Base-by-base conservation (phyloP, 2,113 vertebrate genomes). In the Otus sunia region DNA sequence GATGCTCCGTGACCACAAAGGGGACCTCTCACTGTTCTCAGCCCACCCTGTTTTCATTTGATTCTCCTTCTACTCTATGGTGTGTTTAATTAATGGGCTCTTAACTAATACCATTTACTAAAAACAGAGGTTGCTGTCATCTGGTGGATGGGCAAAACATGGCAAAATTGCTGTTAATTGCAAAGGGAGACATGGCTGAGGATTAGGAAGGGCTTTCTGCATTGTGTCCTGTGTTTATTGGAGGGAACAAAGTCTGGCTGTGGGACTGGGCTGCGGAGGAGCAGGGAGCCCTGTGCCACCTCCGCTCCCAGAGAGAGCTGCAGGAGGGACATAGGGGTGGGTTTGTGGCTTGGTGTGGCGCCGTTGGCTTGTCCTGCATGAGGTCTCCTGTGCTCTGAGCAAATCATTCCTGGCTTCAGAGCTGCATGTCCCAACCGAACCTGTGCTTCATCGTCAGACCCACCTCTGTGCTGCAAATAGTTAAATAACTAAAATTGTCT, bases 331-430 rank as follows among this genome's bases (percentile, higher is more conserved):
- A 1, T 5, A 4, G 53, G 47, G 32, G 13, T 4, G 4, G 22
- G 10, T 11, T 16, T n/a, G 37, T 19, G 68, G 23, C 55, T 68
- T 45, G 67, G 16, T 3, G 26, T 21, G 76, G 45, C 45, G 77
- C 41, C 1, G 0, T 23, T 2, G 3, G 50, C 45, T 72, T 13
- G 11, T 64, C 29, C 37, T 1, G 0, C 10, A 0, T 3, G 3
- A 39, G 58, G 50, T 13, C 43, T 64, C 37, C 52, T 14, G 4
- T 1, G 3, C 9, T 30, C 64, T 0, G 1, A 30, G 53, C 7
- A 13, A 18, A 27, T 17, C 0, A 2, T n/a, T 67, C 43, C 43
- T 45, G 2, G 26, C 43, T 74, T 20, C 22, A 10, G 50, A 37
- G 39, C 17, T 17, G 50, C 7, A 0, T 6, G 39, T 29, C 75